Conservation (phyloP, 2,888 invertebrate genomes). For the Hoplodrina blanda region DNA sequence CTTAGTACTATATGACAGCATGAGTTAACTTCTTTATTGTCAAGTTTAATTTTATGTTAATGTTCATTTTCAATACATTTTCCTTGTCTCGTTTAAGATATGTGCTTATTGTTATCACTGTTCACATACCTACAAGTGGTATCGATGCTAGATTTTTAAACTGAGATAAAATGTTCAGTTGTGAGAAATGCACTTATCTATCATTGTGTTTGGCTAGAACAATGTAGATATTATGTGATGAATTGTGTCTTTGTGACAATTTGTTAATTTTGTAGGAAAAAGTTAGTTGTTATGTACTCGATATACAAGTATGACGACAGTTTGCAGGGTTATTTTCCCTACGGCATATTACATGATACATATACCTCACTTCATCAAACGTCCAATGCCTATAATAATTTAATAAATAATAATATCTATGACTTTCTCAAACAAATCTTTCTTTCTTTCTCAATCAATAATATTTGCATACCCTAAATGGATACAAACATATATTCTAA, state of each 20-base stretch:
- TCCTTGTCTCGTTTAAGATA: constrained; percentile 65
- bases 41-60: constrained; percentile 75
- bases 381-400: no score
- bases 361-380: background rate
- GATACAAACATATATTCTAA: no score
- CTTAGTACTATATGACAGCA: constrained; percentile 65
- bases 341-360: background rate
- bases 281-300: background rate
- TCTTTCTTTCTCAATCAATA: no score
- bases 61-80: constrained; percentile 72
- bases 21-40: constrained; percentile 77
- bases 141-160: constrained; percentile 34
- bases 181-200: constrained; percentile 43
- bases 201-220: constrained; percentile 32
- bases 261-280: constrained; percentile 8
- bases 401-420: no score
- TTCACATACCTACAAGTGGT: constrained; percentile 13
- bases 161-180: constrained; percentile 27
- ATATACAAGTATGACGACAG: background rate
- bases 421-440: no score
- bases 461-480: no score
- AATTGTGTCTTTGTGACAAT: constrained; percentile 23
- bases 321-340: background rate
- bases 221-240: constrained; percentile 23
- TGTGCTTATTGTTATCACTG: constrained; percentile 41